Percentiles rank a stretch among this genome's conserved stretches.
Evolutionary conservation across 2,113 vertebrate genomes (phyloP).

Genomic region (Scartelaos histophorus): DNA sequence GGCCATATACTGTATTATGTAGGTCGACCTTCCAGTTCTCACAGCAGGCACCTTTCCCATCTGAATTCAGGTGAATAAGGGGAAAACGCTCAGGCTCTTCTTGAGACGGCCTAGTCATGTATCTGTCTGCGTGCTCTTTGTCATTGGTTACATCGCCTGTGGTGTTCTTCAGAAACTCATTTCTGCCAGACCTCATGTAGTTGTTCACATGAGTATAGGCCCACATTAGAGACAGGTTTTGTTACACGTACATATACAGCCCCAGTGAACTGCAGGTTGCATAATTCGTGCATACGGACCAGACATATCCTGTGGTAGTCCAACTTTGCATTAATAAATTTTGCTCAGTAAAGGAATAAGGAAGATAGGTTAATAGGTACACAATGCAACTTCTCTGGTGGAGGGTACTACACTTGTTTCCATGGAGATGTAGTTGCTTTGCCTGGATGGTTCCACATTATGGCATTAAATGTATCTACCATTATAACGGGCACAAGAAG

Average conservation of each 20-base stretch:
- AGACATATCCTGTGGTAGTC: neutral
- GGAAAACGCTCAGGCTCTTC: conserved; percentile 36
- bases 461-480: no score
- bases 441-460: no score
- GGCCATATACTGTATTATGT: conserved; percentile 46
- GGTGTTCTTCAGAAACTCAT: conserved; percentile 25
- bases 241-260: neutral
- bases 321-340: neutral
- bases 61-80: conserved; percentile 44
- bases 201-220: conserved; percentile 12
- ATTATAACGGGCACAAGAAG: no score
- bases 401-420: no score
- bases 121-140: conserved; percentile 36
- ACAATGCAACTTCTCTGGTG: neutral
- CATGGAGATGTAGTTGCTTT: no score
- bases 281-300: neutral
- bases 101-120: conserved; percentile 49
- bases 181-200: neutral
- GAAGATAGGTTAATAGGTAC: neutral
- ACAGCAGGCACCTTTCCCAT: conserved; percentile 46
- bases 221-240: conserved; percentile 6
- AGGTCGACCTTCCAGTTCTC: conserved; percentile 49
- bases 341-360: neutral
- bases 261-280: neutral
- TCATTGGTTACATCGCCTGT: conserved; percentile 18